Evolutionary conservation across 2,888 invertebrate genomes (phyloP).

Genomic region (Drosophila borealis): DNA sequence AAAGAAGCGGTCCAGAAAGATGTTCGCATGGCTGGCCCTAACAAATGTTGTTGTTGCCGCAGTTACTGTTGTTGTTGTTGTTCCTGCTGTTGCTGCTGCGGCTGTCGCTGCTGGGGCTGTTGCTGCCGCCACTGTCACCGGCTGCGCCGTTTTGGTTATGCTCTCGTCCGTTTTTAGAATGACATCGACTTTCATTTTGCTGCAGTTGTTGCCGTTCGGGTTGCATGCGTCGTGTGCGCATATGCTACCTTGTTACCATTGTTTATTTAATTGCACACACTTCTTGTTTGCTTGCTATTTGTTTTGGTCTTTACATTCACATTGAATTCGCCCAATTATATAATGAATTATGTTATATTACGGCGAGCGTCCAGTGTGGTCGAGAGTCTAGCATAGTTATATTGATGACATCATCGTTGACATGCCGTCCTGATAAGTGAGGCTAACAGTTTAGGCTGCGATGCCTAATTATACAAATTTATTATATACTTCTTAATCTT

Average conservation of each 20-base stretch:
- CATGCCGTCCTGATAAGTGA: neutral
- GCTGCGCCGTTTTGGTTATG: constrained; percentile 11
- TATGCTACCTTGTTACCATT: constrained; percentile 68
- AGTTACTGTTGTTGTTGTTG: constrained; percentile 13
- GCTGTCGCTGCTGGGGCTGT: neutral
- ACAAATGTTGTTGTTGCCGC: constrained; percentile 20
- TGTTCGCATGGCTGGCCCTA: constrained; percentile 20
- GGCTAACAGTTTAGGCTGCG: neutral
- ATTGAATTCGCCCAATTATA: constrained; percentile 62
- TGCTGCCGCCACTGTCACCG: constrained; percentile 9
- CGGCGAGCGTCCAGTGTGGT: constrained; percentile 36
- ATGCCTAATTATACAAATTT: constrained; percentile 18
- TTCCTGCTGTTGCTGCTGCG: neutral
- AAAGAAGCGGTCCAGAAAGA: constrained; percentile 74
- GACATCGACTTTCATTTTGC: constrained; percentile 54
- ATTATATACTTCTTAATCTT: constrained; percentile 2
- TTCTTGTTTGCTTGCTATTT: constrained; percentile 42
- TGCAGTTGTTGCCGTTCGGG: constrained; percentile 22
- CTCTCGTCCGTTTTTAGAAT: constrained; percentile 20
- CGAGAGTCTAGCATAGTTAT: constrained; percentile 36
- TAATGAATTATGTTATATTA: constrained; percentile 47
- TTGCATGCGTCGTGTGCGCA: constrained; percentile 44
- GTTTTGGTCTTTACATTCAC: constrained; percentile 65
- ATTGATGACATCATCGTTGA: neutral
- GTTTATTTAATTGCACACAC: constrained; percentile 42